Base-by-base conservation (phyloP, 2,888 invertebrate genomes). In the Nomada flava region DNA sequence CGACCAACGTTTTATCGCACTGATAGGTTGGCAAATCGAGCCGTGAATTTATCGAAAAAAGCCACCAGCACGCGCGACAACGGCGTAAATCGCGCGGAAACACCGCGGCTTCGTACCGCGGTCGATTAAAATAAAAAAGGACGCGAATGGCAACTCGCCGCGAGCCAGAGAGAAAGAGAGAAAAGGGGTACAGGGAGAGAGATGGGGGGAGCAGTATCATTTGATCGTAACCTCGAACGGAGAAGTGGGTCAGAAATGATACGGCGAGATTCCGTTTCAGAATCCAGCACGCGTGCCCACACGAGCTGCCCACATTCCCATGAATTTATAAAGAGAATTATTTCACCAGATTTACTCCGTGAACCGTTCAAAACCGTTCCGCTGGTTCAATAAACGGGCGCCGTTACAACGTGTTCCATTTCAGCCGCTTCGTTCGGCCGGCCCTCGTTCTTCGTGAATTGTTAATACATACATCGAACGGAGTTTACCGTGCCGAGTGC, bases 201-300 rank as follows among this genome's bases (percentile, higher is more conserved):
- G 23, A 1, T 1, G 42, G 50, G 26, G 71, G 68, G 18, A 62
- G 52, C 2, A 7, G 50, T 59, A 47, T 67, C 63, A 60, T 76
- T 76, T 20, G 63, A 63, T 68, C 68, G 52, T 42, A 59, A 29
- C 36, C 26, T 63, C n/a, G 36, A 13, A 23, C 26, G 57, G 59
- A 70, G 47, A 84, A 73, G 65, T 84, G 70, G 80, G 67, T 79
- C 76, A 84, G 79, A 68, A 84, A 76, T 73, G 84, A 84, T 84
- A 76, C 75, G 69, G 47, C 63, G 23, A 67, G 53, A 84, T 70
- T 53, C 63, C 59, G 55, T 71, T 79, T 84, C 53, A 73, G 76
- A 73, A 73, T 71, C 52, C 75, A 63, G 26, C 55, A 57, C 68
- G 62, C 55, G 67, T 52, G 60, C 69, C 73, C 65, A 36, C 47